Evolutionary conservation across 2,113 vertebrate species (phyloP).

Genomic region (Boleophthalmus pectinirostris): DNA sequence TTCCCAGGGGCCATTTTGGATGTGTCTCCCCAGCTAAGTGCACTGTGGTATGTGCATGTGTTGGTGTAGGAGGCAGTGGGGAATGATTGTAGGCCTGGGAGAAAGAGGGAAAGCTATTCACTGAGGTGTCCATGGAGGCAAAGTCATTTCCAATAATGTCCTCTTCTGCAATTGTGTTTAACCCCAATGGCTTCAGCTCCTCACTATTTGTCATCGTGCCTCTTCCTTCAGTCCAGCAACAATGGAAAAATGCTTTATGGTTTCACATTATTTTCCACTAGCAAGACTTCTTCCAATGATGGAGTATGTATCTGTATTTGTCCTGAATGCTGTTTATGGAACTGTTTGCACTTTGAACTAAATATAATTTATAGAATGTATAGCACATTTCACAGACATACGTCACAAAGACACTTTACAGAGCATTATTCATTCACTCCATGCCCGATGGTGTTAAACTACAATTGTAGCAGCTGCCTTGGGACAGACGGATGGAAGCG

Average conservation of each 20-base stretch:
- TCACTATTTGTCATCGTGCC: conserved; percentile 74
- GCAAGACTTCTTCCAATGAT: no score
- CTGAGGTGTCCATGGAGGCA: conserved; percentile 68
- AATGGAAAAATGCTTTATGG: conserved; percentile 37
- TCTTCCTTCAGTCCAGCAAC: conserved; percentile 28
- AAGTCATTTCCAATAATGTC: conserved; percentile 81
- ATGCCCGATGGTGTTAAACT: no score
- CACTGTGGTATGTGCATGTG: conserved; percentile 21
- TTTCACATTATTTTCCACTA: conserved; percentile 8
- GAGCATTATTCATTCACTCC: no score
- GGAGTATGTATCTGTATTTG: no score
- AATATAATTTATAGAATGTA: background rate
- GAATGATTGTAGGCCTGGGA: conserved; percentile 67
- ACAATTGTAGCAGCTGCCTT: no score
- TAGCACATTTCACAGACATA: no score
- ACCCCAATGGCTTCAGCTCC: conserved; percentile 76
- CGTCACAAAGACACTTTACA: no score
- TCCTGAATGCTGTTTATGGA: no score
- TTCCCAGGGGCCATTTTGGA: conserved; percentile 54
- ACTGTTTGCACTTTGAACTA: no score
- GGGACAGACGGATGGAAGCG: no score
- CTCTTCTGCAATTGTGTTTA: conserved; percentile 79
- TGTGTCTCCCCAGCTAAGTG: conserved; percentile 42
- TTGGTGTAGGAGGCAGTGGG: conserved; percentile 22
- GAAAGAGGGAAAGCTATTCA: conserved; percentile 69